Conservation (phyloP, 2,888 invertebrate species). For the Dendrolimus pini region DNA sequence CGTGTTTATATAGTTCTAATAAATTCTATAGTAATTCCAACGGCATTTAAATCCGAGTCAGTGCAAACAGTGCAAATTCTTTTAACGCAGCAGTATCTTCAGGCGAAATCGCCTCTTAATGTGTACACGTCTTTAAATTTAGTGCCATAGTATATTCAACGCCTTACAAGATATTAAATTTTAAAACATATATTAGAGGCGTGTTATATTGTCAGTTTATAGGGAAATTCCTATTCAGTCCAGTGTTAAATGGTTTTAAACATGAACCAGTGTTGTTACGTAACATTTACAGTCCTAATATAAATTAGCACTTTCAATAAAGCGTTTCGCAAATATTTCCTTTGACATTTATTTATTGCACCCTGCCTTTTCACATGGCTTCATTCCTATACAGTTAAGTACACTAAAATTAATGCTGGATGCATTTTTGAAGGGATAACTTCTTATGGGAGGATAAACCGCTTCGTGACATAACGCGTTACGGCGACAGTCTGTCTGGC, state of each 20-base stretch:
- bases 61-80: no score
- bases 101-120: not conserved
- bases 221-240: conserved; percentile 1
- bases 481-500: no score
- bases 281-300: not conserved
- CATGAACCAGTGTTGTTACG: not conserved
- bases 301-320: not conserved
- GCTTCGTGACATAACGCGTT: no score
- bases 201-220: conserved; percentile 5
- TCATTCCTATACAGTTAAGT: no score
- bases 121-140: not conserved
- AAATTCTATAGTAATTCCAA: no score
- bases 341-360: not conserved
- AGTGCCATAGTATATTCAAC: conserved; percentile 5
- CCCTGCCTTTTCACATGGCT: not conserved
- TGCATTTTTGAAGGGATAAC: no score
- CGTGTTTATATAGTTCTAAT: no score
- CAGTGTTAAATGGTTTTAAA: not conserved
- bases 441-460: no score
- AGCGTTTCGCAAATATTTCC: not conserved
- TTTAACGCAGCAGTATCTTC: no score
- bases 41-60: no score
- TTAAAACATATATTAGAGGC: not conserved
- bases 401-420: no score
- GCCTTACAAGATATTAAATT: not conserved